A percentile compares a stretch with the other conserved stretches of the same genome.
Conservation (phyloP, 2,113 vertebrate genomes). For the Myiozetetes cayanensis region DNA sequence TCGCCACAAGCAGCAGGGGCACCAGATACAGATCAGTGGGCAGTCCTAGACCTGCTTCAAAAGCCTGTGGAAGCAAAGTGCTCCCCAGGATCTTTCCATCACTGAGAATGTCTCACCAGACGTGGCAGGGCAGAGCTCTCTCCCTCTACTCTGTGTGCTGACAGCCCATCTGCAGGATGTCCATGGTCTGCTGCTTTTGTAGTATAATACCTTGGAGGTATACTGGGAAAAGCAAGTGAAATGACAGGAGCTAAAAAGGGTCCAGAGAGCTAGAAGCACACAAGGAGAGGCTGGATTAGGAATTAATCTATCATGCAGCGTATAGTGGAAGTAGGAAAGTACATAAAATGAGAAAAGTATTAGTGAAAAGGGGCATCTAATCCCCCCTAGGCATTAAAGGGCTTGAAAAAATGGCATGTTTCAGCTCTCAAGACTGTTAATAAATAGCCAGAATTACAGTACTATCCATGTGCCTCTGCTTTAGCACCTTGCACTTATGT, state of each 20-base stretch:
- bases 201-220: not conserved
- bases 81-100: not conserved
- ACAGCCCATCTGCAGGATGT: not conserved
- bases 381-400: not conserved
- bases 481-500: not conserved
- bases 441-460: not conserved
- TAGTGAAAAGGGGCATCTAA: not conserved
- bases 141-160: not conserved
- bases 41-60: not conserved
- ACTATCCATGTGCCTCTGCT: not conserved
- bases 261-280: not conserved
- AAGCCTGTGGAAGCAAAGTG: not conserved
- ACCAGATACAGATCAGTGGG: not conserved
- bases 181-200: not conserved
- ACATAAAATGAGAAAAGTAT: not conserved
- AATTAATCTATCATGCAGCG: not conserved
- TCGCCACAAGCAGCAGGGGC: not conserved
- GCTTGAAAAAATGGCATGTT: constrained; percentile 3
- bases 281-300: not conserved
- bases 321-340: not conserved
- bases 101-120: not conserved
- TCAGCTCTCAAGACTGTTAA: not conserved
- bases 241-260: not conserved
- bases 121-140: rapidly evolving
- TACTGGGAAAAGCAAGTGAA: not conserved